Base-by-base conservation (phyloP, 2,888 invertebrate species). In the Byasa hedistus region DNA sequence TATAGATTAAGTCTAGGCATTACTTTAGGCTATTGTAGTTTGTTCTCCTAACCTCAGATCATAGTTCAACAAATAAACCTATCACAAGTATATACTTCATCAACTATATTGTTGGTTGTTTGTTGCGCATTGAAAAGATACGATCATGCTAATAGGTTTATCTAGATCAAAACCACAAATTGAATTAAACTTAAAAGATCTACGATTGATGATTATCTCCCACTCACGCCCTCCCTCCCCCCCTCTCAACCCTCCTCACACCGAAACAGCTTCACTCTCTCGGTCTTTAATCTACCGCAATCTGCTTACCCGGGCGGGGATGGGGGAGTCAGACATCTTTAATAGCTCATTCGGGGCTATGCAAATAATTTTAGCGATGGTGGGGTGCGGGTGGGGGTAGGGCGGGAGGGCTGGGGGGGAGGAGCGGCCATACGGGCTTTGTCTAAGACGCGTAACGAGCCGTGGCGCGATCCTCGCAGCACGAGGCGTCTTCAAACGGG, bases 291-390 rank as follows among this genome's bases (percentile, higher is more conserved):
- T 91, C 89, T 85, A 87, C 91, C 91, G 88, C 91, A 91, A 91
- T 91, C 90, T 91, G 91, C 89, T 91, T 90, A 89, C 84, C 84
- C 80, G 84, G 82, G 83, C 83, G 87, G 85, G 78, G 79, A 70
- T 69, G 79, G 82, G 83, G 78, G 79, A 82, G 81, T 84, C 82
- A 87, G 87, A 87, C 89, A 87, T 90, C 89, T 89, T 89, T 91
- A 91, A 91, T 91, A 90, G 91, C 90, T 91, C 90, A 90, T 91
- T 91, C 90, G 91, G 87, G 87, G 88, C 81, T 89, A 91, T 91
- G 91, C 91, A 91, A 90, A 91, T 91, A 90, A 89, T 90, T 90
- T 89, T 85, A 72, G 72, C 70, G 36, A 55, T 10, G 32, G 32
- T 10, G 32, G 32, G 8, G 32, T 7, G 7, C 10, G 10, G 32